These are phyloP conservation scores for Cremastinae sp. DNA, from an alignment of 2,888 invertebrate species.

Conservation along the genomic window DNA sequence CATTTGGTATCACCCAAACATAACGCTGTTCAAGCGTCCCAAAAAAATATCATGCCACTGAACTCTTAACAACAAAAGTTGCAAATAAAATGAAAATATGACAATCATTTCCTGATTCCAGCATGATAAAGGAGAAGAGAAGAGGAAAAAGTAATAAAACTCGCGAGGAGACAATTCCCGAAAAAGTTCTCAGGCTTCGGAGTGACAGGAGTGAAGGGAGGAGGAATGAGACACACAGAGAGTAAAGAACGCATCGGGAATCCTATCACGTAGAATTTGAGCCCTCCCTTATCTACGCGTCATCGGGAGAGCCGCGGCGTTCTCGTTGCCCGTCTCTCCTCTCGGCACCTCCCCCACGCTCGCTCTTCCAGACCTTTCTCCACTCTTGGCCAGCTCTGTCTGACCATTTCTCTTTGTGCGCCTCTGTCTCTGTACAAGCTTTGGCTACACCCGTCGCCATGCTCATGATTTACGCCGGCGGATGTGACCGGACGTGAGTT, in stretches of 20 bases:
- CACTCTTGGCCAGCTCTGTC: slow-evolving; percentile 23
- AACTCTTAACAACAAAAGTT: slow-evolving; percentile 16
- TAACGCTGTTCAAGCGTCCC: too few species aligned
- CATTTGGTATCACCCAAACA: too few species aligned
- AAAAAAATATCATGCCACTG: too few species aligned
- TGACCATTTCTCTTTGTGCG: slow-evolving; percentile 24
- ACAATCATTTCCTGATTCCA: slow-evolving; percentile 23
- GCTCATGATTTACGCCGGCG: slow-evolving; percentile 76
- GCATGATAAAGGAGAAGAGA: slow-evolving; percentile 35
- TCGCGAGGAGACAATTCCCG: slow-evolving; percentile 67
- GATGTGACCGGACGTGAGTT: slow-evolving; percentile 68
- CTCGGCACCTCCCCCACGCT: slow-evolving; percentile 59
- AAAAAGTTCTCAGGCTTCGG: slow-evolving; percentile 77
- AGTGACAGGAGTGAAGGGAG: slow-evolving; percentile 6
- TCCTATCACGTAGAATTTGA: slow-evolving; percentile 79
- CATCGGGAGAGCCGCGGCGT: slow-evolving; percentile 72
- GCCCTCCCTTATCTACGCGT: slow-evolving; percentile 79
- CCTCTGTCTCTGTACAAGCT: slow-evolving; percentile 58
- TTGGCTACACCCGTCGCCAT: slow-evolving; percentile 66
- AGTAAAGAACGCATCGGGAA: slow-evolving; percentile 73
- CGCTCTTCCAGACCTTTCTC: slow-evolving; percentile 64
- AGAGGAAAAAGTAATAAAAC: slow-evolving; percentile 53
- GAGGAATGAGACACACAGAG: slow-evolving; percentile 13
- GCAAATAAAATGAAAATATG: slow-evolving; percentile 28
- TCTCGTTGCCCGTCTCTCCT: slow-evolving; percentile 50